Evolutionary conservation across 2,113 vertebrate species (phyloP).

Genomic region (Zeus faber): DNA sequence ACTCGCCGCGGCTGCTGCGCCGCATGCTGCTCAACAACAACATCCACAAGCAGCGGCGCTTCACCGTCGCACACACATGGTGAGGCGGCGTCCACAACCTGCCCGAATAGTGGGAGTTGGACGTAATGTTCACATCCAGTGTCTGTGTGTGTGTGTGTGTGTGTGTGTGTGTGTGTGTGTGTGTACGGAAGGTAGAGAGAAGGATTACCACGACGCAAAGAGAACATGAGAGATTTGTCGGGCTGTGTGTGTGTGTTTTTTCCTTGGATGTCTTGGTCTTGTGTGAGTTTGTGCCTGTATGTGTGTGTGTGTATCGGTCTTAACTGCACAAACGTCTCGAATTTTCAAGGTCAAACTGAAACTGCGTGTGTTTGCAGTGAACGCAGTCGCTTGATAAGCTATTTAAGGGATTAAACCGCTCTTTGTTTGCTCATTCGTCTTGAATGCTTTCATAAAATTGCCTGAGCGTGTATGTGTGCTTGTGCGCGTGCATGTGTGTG

Average conservation of each 20-base stretch:
- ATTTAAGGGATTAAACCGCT: background rate
- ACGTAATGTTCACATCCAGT: background rate
- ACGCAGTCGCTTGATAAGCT: background rate
- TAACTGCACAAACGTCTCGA: no score
- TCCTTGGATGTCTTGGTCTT: conserved; percentile 42
- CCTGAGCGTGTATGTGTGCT: background rate
- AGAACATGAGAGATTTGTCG: no score
- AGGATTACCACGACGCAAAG: no score
- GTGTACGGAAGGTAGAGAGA: no score
- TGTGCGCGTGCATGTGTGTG: background rate
- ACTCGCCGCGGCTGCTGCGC: conserved; percentile 90
- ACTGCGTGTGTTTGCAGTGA: background rate
- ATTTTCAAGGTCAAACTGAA: background rate
- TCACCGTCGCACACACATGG: conserved; percentile 98
- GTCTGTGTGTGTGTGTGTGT: conserved; percentile 17
- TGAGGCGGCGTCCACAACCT: conserved; percentile 69
- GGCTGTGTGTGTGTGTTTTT: conserved; percentile 12
- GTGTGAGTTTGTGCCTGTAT: background rate
- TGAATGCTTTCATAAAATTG: conserved; percentile 2
- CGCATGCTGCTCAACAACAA: conserved; percentile 95
- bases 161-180: conserved; percentile 23
- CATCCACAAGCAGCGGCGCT: conserved; percentile 92
- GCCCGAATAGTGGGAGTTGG: background rate
- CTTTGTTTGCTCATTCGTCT: background rate
- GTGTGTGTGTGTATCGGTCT: conserved; percentile 27